These are phyloP conservation scores for Danio kyathit DNA, from an alignment of 2,797 vertebrate genomes.

Conservation along the genomic window DNA sequence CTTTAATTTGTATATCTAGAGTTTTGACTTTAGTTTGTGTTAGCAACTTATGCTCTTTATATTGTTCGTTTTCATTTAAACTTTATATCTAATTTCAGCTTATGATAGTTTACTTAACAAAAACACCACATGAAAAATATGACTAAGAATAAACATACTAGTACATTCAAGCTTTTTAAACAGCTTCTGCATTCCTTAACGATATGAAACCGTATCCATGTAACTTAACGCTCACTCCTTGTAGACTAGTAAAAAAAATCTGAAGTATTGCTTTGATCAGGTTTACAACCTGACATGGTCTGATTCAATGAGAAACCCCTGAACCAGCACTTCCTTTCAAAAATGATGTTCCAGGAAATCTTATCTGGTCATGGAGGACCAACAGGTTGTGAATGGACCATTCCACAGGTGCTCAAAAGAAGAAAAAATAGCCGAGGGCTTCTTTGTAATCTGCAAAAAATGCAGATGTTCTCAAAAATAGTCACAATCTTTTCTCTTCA, in stretches of 20 bases:
- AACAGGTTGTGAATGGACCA: background rate
- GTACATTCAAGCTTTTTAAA: too few species aligned
- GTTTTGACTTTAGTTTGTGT: too few species aligned
- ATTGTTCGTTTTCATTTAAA: too few species aligned
- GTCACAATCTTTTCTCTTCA: background rate
- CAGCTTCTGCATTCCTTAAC: background rate
- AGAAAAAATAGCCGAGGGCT: slow-evolving; percentile 12
- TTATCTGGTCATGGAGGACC: slow-evolving; percentile 12
- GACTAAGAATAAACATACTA: too few species aligned
- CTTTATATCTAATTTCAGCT: too few species aligned
- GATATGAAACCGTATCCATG: slow-evolving; percentile 10
- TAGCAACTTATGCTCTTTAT: too few species aligned
- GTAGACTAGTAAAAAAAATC: background rate
- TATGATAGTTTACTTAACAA: too few species aligned
- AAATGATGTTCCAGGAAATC: slow-evolving; percentile 24
- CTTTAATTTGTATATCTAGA: too few species aligned
- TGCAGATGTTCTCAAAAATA: background rate
- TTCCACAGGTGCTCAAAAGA: slow-evolving; percentile 30
- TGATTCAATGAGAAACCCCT: slow-evolving; percentile 16
- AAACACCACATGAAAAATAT: too few species aligned
- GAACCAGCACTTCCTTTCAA: slow-evolving; percentile 1
- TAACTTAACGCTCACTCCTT: slow-evolving; percentile 29
- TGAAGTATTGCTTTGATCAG: slow-evolving; percentile 28
- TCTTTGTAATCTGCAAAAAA: slow-evolving; percentile 15
- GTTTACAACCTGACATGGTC: slow-evolving; percentile 10